Evolutionary conservation across 2,888 invertebrate genomes (phyloP).

Genomic region (Eupithecia pulchellata): DNA sequence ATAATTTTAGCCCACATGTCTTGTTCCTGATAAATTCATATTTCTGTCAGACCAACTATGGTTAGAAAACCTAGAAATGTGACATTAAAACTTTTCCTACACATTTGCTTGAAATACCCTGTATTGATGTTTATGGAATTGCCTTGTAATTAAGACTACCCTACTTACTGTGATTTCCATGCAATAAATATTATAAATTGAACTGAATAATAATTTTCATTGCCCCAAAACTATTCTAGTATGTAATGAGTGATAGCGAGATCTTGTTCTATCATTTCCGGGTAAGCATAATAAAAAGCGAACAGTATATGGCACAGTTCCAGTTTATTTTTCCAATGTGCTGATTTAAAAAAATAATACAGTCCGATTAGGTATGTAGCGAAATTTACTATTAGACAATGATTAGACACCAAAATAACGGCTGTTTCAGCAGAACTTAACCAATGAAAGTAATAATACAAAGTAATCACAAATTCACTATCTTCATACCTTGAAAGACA

Average conservation of each 20-base stretch:
- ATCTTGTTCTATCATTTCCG: not conserved
- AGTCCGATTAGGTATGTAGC: slow-evolving; percentile 75
- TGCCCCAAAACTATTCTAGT: not conserved
- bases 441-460: slow-evolving; percentile 47
- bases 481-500: slow-evolving; percentile 69
- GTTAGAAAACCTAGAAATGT: too few relatives aligned
- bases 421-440: slow-evolving; percentile 42
- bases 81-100: too few relatives aligned
- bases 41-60: too few relatives aligned
- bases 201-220: not conserved
- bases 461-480: slow-evolving; percentile 55
- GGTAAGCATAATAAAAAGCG: slow-evolving; percentile 54
- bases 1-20: too few relatives aligned
- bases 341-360: slow-evolving; percentile 85
- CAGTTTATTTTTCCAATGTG: slow-evolving; percentile 83
- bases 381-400: slow-evolving; percentile 66
- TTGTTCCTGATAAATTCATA: too few relatives aligned
- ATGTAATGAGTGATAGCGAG: not conserved
- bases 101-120: too few relatives aligned
- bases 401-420: slow-evolving; percentile 51
- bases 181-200: not conserved
- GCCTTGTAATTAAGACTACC: not conserved
- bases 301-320: slow-evolving; percentile 80
- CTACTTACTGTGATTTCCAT: not conserved
- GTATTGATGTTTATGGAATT: too few relatives aligned